These are phyloP conservation scores for Dione juno DNA, from an alignment of 2,888 invertebrate species.

Conservation along the genomic window DNA sequence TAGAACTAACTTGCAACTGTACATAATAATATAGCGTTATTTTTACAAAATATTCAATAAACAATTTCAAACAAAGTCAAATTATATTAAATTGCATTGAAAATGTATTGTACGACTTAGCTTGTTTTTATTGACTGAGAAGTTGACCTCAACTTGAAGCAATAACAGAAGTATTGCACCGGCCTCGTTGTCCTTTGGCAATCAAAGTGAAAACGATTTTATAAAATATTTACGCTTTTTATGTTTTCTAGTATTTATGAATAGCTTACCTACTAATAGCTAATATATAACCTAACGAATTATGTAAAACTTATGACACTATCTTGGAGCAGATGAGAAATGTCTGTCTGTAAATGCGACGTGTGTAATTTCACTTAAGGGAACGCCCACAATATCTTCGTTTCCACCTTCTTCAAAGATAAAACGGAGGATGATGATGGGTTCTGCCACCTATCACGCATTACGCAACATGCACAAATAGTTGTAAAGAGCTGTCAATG, in stretches of 20 bases:
- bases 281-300: too few relatives aligned
- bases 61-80: too few relatives aligned
- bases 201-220: slow-evolving; percentile 28
- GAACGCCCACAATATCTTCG: neutral
- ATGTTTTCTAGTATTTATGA: neutral
- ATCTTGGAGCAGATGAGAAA: too few relatives aligned
- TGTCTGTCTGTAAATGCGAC: too few relatives aligned
- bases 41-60: too few relatives aligned
- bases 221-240: neutral
- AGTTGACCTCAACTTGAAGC: slow-evolving; percentile 20
- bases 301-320: too few relatives aligned
- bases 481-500: too few relatives aligned
- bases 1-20: too few relatives aligned
- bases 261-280: too few relatives aligned
- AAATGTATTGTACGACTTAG: slow-evolving; percentile 6
- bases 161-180: neutral
- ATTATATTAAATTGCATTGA: slow-evolving; percentile 3
- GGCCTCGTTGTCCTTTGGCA: slow-evolving; percentile 5
- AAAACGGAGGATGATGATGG: neutral
- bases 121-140: slow-evolving; percentile 29
- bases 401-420: neutral
- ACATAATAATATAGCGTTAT: too few relatives aligned
- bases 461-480: too few relatives aligned
- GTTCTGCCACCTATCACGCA: too few relatives aligned
- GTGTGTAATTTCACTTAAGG: neutral